These are phyloP conservation scores for Mythimna ferrago DNA, from an alignment of 2,888 invertebrate genomes.

Conservation along the genomic window DNA sequence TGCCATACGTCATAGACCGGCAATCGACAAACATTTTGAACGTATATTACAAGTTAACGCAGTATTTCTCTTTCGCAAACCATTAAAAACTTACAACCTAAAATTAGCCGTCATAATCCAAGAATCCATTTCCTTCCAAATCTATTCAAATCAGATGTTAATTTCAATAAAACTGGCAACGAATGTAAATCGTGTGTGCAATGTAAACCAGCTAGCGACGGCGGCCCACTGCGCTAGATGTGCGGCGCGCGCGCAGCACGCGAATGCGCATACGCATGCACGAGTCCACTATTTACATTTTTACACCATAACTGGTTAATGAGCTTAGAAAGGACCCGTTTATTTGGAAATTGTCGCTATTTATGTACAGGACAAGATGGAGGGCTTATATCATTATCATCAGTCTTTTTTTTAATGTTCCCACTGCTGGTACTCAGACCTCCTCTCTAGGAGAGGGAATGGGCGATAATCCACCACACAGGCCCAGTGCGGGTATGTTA, in stretches of 20 bases:
- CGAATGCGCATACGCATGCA: conserved; percentile 65
- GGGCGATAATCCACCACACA: too few relatives aligned
- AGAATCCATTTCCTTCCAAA: conserved; percentile 47
- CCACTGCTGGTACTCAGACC: too few relatives aligned
- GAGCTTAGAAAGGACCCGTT: conserved; percentile 58
- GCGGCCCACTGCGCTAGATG: conserved; percentile 79
- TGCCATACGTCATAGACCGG: too few relatives aligned
- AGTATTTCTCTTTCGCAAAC: conserved; percentile 12
- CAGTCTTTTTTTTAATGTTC: too few relatives aligned
- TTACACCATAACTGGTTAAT: conserved; percentile 61
- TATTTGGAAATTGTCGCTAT: conserved; percentile 49
- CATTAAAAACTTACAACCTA: conserved; percentile 2
- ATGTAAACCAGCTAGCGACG: conserved; percentile 62
- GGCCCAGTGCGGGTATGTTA: too few relatives aligned
- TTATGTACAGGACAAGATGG: conserved; percentile 7
- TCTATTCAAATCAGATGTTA: conserved; percentile 55
- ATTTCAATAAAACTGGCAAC: conserved; percentile 44
- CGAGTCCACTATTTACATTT: conserved; percentile 55
- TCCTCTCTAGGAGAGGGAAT: too few relatives aligned
- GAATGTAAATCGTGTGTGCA: conserved; percentile 54
- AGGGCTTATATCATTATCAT: conserved; percentile 12
- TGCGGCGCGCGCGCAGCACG: conserved; percentile 77
- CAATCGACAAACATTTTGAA: background rate
- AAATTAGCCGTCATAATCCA: conserved; percentile 31
- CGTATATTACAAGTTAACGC: background rate